phyloP scores from a whole-genome alignment of 1,140 invertebrate genomes.

The Phymastichus coffea region DNA sequence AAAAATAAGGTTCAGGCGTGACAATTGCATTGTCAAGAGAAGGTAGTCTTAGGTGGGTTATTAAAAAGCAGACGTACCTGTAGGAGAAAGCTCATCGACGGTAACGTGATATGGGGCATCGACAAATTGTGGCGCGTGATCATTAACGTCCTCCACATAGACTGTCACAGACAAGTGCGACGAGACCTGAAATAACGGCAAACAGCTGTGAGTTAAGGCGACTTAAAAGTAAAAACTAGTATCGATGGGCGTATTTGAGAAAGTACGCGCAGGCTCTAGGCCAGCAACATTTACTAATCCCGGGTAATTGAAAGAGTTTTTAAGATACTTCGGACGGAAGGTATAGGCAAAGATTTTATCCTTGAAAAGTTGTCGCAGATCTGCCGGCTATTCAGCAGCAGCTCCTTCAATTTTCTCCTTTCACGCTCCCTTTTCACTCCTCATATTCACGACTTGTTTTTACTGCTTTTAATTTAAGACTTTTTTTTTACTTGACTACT shows the following conservation, averaged over 20 bases:
- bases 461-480: too few species aligned
- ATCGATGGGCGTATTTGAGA: too few species aligned
- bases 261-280: background rate
- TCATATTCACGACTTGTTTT: too few species aligned
- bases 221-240: background rate
- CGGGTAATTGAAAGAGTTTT: constrained; percentile 5
- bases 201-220: background rate
- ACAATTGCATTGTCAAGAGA: too few species aligned
- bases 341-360: background rate
- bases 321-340: constrained; percentile 2
- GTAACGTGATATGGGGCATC: constrained; percentile 74
- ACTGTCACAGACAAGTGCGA: constrained; percentile 81
- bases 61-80: constrained; percentile 60
- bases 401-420: background rate
- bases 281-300: constrained; percentile 7
- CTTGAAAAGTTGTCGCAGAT: constrained; percentile 12
- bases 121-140: constrained; percentile 73
- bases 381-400: background rate
- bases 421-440: background rate
- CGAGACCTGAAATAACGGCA: constrained; percentile 60
- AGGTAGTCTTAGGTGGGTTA: too few species aligned
- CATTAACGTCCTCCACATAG: constrained; percentile 83
- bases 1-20: too few species aligned
- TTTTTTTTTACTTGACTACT: too few species aligned
- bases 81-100: constrained; percentile 77